Evolutionary conservation across 1,140 invertebrate species (phyloP), one percentile per base, ranked within the genome.

Genomic region (Penaeus indicus): DNA sequence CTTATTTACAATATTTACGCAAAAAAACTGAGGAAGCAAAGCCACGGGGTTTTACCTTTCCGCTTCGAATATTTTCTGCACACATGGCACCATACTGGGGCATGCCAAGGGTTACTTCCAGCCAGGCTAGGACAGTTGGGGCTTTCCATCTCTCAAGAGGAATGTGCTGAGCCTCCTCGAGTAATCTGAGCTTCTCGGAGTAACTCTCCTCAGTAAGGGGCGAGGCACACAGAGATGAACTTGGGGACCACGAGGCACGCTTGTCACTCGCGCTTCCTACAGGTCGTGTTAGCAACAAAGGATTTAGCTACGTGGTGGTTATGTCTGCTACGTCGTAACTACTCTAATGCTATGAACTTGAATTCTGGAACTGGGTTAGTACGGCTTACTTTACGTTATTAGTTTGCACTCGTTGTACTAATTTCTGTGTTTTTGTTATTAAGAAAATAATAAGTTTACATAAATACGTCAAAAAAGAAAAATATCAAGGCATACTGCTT

Each of bases 81-180:
- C 97, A 98, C 84, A 96, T 94, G 19, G 96, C 95, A 3, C 97
- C 97, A 91, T 98, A 98, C 91, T 98, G 97, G 0, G 97, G 97
- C 97, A 99, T 98, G 27, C 97, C 97, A 7, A 99, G 94, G 0
- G 96, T 96, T 27, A 98, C 95, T 93, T 98, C 97, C 63, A 98
- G 93, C 97, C 97, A 99, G 1, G 97, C 97, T 21, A 98, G 94
- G 64, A 99, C 97, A 72, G 97, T 97, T 0, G 96, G 96, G 27
- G 97, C 97, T 90, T 97, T 95, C 97, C 97, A 99, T 91, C 96
- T 94, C 90, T 97, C 96, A 94, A 98, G 96, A n/a, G 97, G 97
- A 88, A 97, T 94, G 3, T 96, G 95, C 3, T 96, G 96, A 10
- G 97, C 97, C 93, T 98, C 97, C 60, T 97, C 95, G 16, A 98